Conservation (phyloP, 2,797 vertebrate genomes). For the Limosa lapponica region DNA sequence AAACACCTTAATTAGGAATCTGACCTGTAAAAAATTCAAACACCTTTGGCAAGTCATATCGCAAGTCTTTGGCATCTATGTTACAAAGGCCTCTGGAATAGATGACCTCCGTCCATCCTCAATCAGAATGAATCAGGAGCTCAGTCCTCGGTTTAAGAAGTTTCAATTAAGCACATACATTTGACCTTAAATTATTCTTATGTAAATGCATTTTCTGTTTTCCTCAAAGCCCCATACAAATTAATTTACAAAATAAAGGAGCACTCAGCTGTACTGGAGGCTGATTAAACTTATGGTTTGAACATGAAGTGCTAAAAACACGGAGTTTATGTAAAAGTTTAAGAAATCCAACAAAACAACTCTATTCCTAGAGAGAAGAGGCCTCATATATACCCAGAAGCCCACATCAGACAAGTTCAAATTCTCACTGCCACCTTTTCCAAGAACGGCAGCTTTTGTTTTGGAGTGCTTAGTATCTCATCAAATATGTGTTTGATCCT, state of each 20-base stretch:
- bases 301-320: neutral
- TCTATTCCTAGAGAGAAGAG: neutral
- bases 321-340: neutral
- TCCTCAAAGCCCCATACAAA: neutral
- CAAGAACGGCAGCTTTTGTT: neutral
- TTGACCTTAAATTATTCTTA: neutral
- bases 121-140: neutral
- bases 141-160: neutral
- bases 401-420: neutral
- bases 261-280: neutral
- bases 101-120: neutral
- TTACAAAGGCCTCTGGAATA: neutral
- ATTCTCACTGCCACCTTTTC: neutral
- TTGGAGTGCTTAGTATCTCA: neutral
- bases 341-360: neutral
- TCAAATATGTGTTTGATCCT: neutral
- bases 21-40: neutral
- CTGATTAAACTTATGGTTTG: neutral
- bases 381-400: neutral
- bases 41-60: neutral
- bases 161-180: neutral
- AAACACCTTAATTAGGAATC: neutral
- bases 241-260: neutral
- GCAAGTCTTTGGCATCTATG: neutral
- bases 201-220: neutral